Evolutionary conservation across 2,888 invertebrate genomes (phyloP), one percentile per base, ranked within the genome.

Genomic region (Himalopsyche kuldschensis): DNA sequence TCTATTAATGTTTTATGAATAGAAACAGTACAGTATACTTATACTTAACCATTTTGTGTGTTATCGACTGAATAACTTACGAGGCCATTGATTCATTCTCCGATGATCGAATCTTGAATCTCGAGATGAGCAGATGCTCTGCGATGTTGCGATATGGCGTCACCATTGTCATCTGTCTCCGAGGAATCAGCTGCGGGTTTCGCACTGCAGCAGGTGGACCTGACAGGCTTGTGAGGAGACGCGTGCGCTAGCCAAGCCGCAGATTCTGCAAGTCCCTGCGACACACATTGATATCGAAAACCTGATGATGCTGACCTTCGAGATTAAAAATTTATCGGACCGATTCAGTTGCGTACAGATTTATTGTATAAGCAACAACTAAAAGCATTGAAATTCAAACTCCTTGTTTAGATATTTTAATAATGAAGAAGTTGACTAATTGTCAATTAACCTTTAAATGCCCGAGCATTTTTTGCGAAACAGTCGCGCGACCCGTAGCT

Each of bases 61-160:
- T n/a, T n/a, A n/a, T n/a, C n/a, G n/a, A n/a, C n/a, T n/a, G n/a
- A n/a, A n/a, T n/a, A n/a, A 41, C 2, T 41, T 15, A 41, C 11
- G 15, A 41, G 41, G 41, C 41, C 41, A 69, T 69, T 27, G 69
- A 69, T 63, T 20, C n/a, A 63, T 6, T 63, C 24, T 8, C 8
- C 8, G 63, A 24, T 69, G 69, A 69, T 41, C 24, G 79, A 80
- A 32, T 20, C 78, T 46, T 20, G 31, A 30, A 78, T 48, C 79
- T 80, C 27, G 79, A 63, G 41, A 24, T 35, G 79, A 80, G 69
- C 79, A 80, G 79, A 80, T 80, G 79, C 79, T 47, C 32, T 24
- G 48, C 35, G 27, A 63, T 63, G 63, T 63, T 63, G 30, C 69
- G 69, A 69, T 30, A 69, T 69, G 69, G 69, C 69, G 69, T 69